Conservation (phyloP, 2,113 vertebrate genomes). For the Gavialis gangeticus region DNA sequence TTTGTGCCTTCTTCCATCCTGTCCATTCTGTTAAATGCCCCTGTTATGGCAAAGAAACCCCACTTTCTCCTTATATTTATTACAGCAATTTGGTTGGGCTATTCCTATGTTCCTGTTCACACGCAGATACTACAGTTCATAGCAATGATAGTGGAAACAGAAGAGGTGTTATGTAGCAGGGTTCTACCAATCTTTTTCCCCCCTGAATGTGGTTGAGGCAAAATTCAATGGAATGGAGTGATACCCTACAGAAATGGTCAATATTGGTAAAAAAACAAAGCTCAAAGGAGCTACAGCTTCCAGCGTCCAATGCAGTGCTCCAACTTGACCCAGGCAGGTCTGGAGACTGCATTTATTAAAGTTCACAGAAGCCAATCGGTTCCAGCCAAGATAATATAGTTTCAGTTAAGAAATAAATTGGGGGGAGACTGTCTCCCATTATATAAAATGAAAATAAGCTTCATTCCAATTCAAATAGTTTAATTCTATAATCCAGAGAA, state of each 20-base stretch:
- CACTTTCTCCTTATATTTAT: background rate
- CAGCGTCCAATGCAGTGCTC: background rate
- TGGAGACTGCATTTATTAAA: background rate
- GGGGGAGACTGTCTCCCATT: background rate
- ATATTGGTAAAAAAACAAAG: background rate
- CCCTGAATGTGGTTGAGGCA: background rate
- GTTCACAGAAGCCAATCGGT: background rate
- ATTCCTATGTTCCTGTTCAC: background rate
- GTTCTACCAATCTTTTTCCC: background rate
- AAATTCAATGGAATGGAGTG: background rate
- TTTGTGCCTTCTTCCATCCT: background rate
- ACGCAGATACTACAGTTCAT: background rate
- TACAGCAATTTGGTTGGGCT: background rate
- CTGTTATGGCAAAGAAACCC: background rate
- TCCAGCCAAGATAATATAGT: background rate
- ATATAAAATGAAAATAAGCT: background rate
- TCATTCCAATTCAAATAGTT: background rate
- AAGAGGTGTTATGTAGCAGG: background rate
- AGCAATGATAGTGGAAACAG: background rate
- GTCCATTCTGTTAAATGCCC: background rate
- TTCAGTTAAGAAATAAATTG: background rate
- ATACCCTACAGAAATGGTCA: background rate
- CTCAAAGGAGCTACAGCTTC: background rate
- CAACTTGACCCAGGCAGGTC: background rate
- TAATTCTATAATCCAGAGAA: background rate